Base-by-base conservation (phyloP, 2,797 vertebrate genomes). In the Chelonia mydas region DNA sequence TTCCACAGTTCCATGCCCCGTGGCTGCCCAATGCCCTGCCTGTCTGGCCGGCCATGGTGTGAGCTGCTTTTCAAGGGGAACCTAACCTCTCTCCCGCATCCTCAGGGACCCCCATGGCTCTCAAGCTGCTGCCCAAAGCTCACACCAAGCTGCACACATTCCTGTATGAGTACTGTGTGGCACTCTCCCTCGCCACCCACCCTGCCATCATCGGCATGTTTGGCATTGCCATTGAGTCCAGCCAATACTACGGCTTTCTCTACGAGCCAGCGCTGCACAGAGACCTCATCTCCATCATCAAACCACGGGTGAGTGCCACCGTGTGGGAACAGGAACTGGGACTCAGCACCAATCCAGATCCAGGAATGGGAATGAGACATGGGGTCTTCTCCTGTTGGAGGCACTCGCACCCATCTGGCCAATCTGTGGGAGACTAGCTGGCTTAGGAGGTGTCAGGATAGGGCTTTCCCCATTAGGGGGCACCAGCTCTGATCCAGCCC, bases 161-260 rank as follows among this genome's bases (percentile, higher is more conserved):
- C 97, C 98, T 99, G 80, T 98, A 98, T 41, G 99, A 99, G 94
- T 99, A 99, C 5, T 99, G 99, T 5, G 98, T 99, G 82, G 99
- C 99, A 0, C 98, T 99, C 59, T 98, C 99, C 0, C 99, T 99
- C 11, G 99, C 99, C 68, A 93, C 98, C 1, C 99, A 99, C 61
- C 98, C 99, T 0, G 99, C 98, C 25, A 99, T 99, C 51, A 98
- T 99, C 3, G 83, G 98, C 4, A 98, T 99, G 91, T 98, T 99
- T 37, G 99, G 99, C 59, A 99, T 99, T 28, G 99, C 98, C 92
- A 99, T 99, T 33, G 98, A 98, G 95, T 99, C 99, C 0, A 98
- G 98, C 1, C 97, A 98, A 7, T 99, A 99, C 96, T 99, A 99
- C 15, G 98, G 99, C 82, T 99, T 99, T 68, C 98, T 99, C 31